Evolutionary conservation across 2,113 vertebrate species (phyloP), one percentile per base, ranked within the genome.

Genomic region (Raja brachyura): DNA sequence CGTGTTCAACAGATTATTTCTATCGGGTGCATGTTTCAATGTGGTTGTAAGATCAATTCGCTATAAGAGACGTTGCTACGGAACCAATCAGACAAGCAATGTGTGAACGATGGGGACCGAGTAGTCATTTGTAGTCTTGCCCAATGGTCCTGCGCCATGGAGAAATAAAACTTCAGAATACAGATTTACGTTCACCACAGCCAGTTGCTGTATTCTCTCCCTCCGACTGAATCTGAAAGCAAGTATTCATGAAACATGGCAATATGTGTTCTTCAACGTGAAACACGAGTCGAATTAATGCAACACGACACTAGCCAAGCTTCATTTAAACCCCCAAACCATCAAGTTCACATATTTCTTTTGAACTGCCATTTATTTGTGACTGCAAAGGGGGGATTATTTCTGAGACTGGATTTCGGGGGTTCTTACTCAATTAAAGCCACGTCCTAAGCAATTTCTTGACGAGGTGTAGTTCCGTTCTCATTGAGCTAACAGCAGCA

Each of bases 81-180:
- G 85, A 68, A 68, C 63, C 18, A 92, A 48, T 48, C 66, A 92
- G 33, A 73, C 63, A 31, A 14, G 63, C 8, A 48, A 73, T 73
- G 63, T 92, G 31, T 92, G 88, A 70, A 66, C 8, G 39, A 68
- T 39, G 18, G 88, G 18, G 63, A 48, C 63, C 39, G 25, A 92
- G 66, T n/a, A 70, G 66, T 92, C 14, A 73, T 48, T 92, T 70
- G 63, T 92, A 92, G 63, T 18, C 63, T 22, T 22, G 66, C 48
- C 61, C 66, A 48, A 5, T 92, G 70, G 88, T 28, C 16, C 66
- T 92, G 88, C 70, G 48, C 48, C 66, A 20, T 39, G 66, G 8
- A 73, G 88, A 92, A 70, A 92, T 92, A 48, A 92, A 92, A 92
- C 61, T 92, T 92, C 88, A 92, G 61, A 92, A 39, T 73, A 22